phyloP scores from a whole-genome alignment of 2,797 vertebrate genomes.

The Tachyglossus aculeatus region DNA sequence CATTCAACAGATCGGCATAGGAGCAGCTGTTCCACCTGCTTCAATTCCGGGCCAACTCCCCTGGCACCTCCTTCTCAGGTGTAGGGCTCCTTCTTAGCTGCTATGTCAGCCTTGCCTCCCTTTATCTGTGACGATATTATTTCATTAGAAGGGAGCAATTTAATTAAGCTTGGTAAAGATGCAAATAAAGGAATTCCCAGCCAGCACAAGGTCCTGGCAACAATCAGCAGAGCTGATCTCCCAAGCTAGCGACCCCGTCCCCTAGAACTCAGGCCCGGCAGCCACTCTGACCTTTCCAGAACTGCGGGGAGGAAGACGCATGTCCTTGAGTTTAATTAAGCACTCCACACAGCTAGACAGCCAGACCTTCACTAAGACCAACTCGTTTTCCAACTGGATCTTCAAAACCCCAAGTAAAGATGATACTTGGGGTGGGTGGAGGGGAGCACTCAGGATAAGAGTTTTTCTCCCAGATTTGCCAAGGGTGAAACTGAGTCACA shows the following conservation, averaged over 20 bases:
- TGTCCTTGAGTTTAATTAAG: not conserved
- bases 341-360: not conserved
- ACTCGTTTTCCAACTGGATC: not conserved
- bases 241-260: not conserved
- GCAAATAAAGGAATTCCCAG: slow-evolving; percentile 2
- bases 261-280: not conserved
- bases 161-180: slow-evolving; percentile 17
- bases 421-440: not conserved
- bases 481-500: no score
- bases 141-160: slow-evolving; percentile 14
- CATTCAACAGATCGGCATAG: not conserved
- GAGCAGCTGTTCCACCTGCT: not conserved
- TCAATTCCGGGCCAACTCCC: not conserved
- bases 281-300: not conserved
- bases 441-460: no score
- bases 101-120: no score
- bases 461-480: no score
- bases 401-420: not conserved
- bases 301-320: not conserved
- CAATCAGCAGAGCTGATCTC: slow-evolving; percentile 12
- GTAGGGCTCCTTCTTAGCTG: not conserved
- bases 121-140: slow-evolving; percentile 7
- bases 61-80: not conserved
- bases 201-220: not conserved
- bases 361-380: not conserved